Base-by-base conservation (phyloP, 2,113 vertebrate species). In the Baryphthengus martii region DNA sequence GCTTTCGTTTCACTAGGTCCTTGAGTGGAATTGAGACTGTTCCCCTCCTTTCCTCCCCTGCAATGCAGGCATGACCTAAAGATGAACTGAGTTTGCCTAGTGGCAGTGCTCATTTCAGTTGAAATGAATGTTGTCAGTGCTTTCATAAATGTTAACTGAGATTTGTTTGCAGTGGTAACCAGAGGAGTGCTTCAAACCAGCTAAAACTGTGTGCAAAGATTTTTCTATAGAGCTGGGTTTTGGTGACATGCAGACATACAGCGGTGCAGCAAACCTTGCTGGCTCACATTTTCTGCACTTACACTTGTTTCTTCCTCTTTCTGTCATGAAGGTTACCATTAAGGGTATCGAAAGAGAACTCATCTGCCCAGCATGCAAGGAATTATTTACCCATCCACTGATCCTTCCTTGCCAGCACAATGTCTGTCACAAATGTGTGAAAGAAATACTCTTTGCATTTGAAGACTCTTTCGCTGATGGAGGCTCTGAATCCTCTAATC, bases 321-420 rank as follows among this genome's bases (percentile, higher is more conserved):
- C 53, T 96, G 7, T 65, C 28, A 88, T 93, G 49, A 93, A 98
- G 99, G 99, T 99, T 90, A 97, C 98, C 7, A 99, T 99, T 96
- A 99, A 98, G 96, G 99, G 99, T 97, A 99, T 99, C 3, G 99
- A 99, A 97, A 97, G 98, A 95, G 99, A 99, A 96, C 98, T 99
- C 88, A 98, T 99, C 96, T 99, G 99, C 96, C 99, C 99, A 11
- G 98, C 99, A 62, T 99, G 99, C 96, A 99, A 99, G 96, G 99
- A 99, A 79, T 97, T 99, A 77, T 99, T 99, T 95, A 99, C 99
- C 28, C 99, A 99, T 84, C 99, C 99, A 0, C 89, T 99, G 92
- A 99, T 99, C 97, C 98, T 99, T 76, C 99, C 99, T 37, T 99
- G 99, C 95, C 99, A 99, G 96, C 99, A 99, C 95, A 99, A 98